Percentiles rank a stretch among this genome's conserved stretches.
These are phyloP conservation scores for Stichopus chloronotus DNA, from an alignment of 35 echinoderm and acorn worm genomes.

Conservation along the genomic window DNA sequence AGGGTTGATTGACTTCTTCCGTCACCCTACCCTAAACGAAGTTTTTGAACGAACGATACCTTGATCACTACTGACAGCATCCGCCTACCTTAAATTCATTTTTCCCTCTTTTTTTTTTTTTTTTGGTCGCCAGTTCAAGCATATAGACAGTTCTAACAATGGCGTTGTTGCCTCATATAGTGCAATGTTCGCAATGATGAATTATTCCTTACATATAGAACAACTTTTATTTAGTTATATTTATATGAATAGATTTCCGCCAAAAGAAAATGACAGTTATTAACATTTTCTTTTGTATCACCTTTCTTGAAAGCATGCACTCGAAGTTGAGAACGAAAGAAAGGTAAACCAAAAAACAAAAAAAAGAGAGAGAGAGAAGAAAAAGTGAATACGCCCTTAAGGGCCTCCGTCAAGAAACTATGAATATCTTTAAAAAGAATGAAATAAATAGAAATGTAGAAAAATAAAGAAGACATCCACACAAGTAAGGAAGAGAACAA, in stretches of 20 bases:
- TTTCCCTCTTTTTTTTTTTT: neutral
- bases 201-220: slow-evolving; percentile 17
- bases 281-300: slow-evolving; percentile 32
- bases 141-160: neutral
- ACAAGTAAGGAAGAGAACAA: neutral
- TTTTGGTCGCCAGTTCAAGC: too few species aligned
- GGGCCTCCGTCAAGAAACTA: too few species aligned
- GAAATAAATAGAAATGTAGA: neutral
- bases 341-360: neutral
- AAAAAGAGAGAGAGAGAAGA: too few species aligned
- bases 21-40: neutral
- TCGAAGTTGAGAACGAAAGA: neutral
- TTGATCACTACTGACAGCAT: neutral
- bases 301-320: neutral
- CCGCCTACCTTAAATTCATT: neutral
- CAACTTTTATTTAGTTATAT: slow-evolving; percentile 41
- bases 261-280: slow-evolving; percentile 52
- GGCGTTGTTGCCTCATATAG: neutral
- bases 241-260: slow-evolving; percentile 40
- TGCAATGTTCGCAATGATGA: slow-evolving; percentile 36
- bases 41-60: neutral
- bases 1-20: neutral
- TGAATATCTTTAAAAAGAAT: too few species aligned
- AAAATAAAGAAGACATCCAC: neutral
- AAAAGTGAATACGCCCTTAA: too few species aligned